Evolutionary conservation across 2,797 vertebrate genomes (phyloP).

Genomic region (Dendrocincla tyrannina): DNA sequence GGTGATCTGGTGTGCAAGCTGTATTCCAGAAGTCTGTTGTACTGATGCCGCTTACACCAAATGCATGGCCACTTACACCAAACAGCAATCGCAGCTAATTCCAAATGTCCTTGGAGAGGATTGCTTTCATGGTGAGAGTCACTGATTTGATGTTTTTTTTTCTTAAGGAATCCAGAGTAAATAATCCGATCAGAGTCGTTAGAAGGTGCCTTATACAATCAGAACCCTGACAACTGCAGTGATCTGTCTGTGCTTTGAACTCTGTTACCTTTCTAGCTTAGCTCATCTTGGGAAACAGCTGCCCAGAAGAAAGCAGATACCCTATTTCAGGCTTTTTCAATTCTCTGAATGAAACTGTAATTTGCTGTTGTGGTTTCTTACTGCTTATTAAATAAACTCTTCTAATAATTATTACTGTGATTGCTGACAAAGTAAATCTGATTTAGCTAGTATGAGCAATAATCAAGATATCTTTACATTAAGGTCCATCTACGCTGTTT

Average conservation of each 20-base stretch:
- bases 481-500: not conserved
- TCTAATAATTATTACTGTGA: not conserved
- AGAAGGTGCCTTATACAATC: not conserved
- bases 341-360: not conserved
- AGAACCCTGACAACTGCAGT: not conserved
- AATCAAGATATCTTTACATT: not conserved
- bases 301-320: not conserved
- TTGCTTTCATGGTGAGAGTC: not conserved
- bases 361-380: not conserved
- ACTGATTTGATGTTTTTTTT: not conserved
- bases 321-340: not conserved
- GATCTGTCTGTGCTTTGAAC: not conserved
- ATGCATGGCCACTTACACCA: rapidly evolving
- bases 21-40: not conserved
- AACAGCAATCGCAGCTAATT: not conserved
- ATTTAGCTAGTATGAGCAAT: not conserved
- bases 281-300: not conserved
- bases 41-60: not conserved
- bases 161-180: not conserved
- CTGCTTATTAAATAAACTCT: not conserved
- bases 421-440: not conserved
- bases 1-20: rapidly evolving
- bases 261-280: not conserved
- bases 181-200: not conserved
- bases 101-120: not conserved